Conservation (phyloP, 2,797 vertebrate species). For the Characodon lateralis region DNA sequence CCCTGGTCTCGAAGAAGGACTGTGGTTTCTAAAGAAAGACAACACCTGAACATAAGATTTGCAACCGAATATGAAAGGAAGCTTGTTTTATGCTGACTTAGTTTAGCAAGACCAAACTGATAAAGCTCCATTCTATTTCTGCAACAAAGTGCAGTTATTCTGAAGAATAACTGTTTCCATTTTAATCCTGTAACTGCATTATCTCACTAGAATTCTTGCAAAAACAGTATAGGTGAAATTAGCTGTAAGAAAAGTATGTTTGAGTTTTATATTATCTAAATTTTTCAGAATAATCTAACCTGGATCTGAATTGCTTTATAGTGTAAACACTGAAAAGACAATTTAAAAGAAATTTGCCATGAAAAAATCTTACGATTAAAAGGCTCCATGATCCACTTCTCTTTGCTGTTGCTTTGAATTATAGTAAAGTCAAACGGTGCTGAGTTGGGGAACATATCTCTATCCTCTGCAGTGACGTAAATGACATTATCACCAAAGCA, state of each 20-base stretch:
- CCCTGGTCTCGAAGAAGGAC: conserved; percentile 65
- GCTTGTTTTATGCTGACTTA: neutral
- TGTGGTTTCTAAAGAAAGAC: conserved; percentile 65
- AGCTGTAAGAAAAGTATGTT: neutral
- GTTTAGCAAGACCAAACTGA: neutral
- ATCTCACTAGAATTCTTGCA: conserved; percentile 1
- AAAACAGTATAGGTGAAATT: neutral
- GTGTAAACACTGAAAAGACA: neutral
- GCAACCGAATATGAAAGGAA: neutral
- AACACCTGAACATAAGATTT: neutral
- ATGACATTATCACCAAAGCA: conserved; percentile 77
- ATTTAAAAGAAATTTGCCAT: neutral
- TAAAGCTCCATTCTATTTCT: neutral
- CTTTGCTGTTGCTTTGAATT: conserved; percentile 58
- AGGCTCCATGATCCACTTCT: conserved; percentile 82
- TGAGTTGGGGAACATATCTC: conserved; percentile 82
- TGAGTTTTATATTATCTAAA: neutral
- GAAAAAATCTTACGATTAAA: conserved; percentile 81
- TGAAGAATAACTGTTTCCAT: neutral
- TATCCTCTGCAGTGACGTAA: conserved; percentile 84
- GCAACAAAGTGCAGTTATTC: neutral
- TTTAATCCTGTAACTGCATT: neutral
- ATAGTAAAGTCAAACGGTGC: conserved; percentile 85
- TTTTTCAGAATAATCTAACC: neutral
- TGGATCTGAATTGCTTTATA: neutral